Evolutionary conservation across 1,140 invertebrate genomes (phyloP).

Genomic region (Dermatophagoides farinae): DNA sequence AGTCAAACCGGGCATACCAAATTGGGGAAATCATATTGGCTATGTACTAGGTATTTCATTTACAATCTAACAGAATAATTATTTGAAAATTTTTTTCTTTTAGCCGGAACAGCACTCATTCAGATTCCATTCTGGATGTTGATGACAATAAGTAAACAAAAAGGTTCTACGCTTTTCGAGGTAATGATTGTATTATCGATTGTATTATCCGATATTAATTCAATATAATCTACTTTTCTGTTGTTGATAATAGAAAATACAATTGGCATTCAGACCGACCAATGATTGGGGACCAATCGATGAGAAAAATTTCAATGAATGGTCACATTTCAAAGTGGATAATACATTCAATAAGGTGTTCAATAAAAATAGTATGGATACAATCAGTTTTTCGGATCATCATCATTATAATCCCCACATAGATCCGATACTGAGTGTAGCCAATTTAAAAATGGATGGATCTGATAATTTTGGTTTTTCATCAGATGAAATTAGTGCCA

Average conservation of each 20-base stretch:
- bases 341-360: background rate
- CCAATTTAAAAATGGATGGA: background rate
- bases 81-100: background rate
- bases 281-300: conserved; percentile 14
- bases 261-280: conserved; percentile 4
- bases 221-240: background rate
- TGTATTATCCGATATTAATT: background rate
- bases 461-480: background rate
- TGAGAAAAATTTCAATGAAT: background rate
- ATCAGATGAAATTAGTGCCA: background rate
- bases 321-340: background rate
- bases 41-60: conserved; percentile 12
- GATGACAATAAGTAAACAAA: background rate
- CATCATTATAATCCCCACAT: background rate
- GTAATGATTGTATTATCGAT: background rate
- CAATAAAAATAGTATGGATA: background rate
- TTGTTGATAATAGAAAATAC: conserved; percentile 13
- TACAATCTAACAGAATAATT: background rate
- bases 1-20: background rate
- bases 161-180: background rate
- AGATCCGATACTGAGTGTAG: background rate
- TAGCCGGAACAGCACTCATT: conserved; percentile 3
- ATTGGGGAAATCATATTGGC: conserved; percentile 14
- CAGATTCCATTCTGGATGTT: conserved; percentile 18
- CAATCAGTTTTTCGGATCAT: background rate